These are phyloP conservation scores for Napeogenes inachia DNA, from an alignment of 2,888 invertebrate genomes.

Conservation along the genomic window DNA sequence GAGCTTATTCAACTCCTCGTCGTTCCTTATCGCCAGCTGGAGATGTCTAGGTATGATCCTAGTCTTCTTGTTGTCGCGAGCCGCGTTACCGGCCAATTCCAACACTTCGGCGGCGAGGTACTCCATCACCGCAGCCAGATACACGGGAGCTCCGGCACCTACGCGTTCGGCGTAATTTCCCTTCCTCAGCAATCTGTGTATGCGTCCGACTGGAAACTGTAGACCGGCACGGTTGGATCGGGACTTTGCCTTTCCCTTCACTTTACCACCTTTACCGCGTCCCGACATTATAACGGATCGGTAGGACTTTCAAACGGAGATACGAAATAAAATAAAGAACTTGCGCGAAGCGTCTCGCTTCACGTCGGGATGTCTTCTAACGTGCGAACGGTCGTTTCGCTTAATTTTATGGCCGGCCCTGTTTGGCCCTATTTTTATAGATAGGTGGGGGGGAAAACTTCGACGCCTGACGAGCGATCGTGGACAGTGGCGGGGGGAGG, in stretches of 20 bases:
- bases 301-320: too few relatives aligned
- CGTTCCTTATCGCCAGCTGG: slow-evolving; percentile 17
- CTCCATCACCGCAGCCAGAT: slow-evolving; percentile 78
- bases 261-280: slow-evolving; percentile 42
- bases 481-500: too few relatives aligned
- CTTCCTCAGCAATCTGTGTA: slow-evolving; percentile 65
- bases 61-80: slow-evolving; percentile 83
- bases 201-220: slow-evolving; percentile 77
- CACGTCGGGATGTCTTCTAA: too few relatives aligned
- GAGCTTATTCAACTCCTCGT: slow-evolving; percentile 75
- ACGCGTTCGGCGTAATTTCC: slow-evolving; percentile 78
- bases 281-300: slow-evolving; percentile 13
- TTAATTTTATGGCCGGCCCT: too few relatives aligned
- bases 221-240: slow-evolving; percentile 77
- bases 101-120: slow-evolving; percentile 82
- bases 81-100: slow-evolving; percentile 80
- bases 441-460: too few relatives aligned
- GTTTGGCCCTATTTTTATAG: too few relatives aligned
- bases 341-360: too few relatives aligned
- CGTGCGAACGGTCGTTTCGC: too few relatives aligned
- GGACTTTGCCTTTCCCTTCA: slow-evolving; percentile 44
- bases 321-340: too few relatives aligned
- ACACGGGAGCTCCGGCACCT: slow-evolving; percentile 72
- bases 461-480: too few relatives aligned
- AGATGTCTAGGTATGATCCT: slow-evolving; percentile 80